Percentiles rank a stretch among this genome's conserved stretches.
phyloP scores from a whole-genome alignment of 2,888 invertebrate species.

The Papilio demoleus region DNA sequence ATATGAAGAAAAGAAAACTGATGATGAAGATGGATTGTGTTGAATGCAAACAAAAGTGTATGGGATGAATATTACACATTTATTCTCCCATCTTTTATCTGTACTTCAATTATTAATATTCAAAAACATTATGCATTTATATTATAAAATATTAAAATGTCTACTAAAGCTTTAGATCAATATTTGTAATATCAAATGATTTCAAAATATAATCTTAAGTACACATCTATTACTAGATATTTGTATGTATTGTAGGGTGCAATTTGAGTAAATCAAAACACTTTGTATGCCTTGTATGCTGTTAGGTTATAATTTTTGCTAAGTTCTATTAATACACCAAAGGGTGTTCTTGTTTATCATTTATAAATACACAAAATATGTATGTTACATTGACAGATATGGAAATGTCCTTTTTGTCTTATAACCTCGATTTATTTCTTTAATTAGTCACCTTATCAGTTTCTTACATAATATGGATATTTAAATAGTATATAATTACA shows the following conservation, averaged over 20 bases:
- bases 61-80: not conserved
- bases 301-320: not conserved
- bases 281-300: not conserved
- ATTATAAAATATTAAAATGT: not conserved
- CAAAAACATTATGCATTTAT: slow-evolving; percentile 12
- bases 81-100: not conserved
- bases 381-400: too few species aligned
- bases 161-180: not conserved
- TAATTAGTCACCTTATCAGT: too few species aligned
- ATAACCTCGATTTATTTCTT: too few species aligned
- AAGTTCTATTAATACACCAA: not conserved
- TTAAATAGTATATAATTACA: too few species aligned
- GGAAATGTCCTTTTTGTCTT: too few species aligned
- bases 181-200: not conserved
- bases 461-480: too few species aligned
- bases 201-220: not conserved
- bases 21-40: slow-evolving; percentile 58
- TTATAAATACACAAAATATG: too few species aligned
- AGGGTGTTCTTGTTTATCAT: not conserved
- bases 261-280: not conserved
- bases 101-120: slow-evolving; percentile 11
- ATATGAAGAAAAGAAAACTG: slow-evolving; percentile 50
- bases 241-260: not conserved
- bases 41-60: slow-evolving; percentile 36
- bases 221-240: not conserved